phyloP scores from a whole-genome alignment of 2,888 invertebrate species.

The Aleiodes leptofemur region DNA sequence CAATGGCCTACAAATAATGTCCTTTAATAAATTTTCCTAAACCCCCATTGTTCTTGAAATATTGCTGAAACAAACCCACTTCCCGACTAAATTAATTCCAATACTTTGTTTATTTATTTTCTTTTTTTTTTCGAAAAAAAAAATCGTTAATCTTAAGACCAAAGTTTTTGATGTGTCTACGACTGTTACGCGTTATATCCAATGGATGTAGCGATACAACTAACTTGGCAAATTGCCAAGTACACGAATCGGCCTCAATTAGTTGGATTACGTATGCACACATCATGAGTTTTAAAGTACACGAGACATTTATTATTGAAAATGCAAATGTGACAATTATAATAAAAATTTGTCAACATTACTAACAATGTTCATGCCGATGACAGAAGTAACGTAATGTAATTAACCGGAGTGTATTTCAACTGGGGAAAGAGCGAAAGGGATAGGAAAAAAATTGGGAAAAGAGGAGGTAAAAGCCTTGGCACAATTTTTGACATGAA shows the following conservation, averaged over 20 bases:
- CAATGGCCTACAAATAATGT: too few relatives aligned
- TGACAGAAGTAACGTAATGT: too few relatives aligned
- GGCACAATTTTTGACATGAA: constrained; percentile 23
- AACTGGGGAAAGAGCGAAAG: neutral
- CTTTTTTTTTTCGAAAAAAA: too few relatives aligned
- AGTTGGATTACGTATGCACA: constrained; percentile 65
- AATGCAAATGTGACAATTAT: constrained; percentile 22
- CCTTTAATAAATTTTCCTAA: too few relatives aligned
- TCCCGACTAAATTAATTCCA: too few relatives aligned
- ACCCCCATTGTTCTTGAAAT: too few relatives aligned
- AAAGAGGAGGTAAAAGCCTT: constrained; percentile 8
- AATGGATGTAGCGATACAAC: constrained; percentile 47
- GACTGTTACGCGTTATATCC: constrained; percentile 5
- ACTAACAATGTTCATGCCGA: neutral
- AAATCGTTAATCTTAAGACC: too few relatives aligned
- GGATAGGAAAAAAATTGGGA: neutral
- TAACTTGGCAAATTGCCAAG: constrained; percentile 66
- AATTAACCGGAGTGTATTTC: neutral
- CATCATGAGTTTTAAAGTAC: constrained; percentile 55
- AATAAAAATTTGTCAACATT: constrained; percentile 9
- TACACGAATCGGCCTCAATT: constrained; percentile 68
- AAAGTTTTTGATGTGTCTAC: neutral
- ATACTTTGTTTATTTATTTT: too few relatives aligned
- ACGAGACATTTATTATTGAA: constrained; percentile 56
- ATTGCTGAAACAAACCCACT: too few relatives aligned